Conservation (phyloP, 2,113 vertebrate species). For the Progne subis region DNA sequence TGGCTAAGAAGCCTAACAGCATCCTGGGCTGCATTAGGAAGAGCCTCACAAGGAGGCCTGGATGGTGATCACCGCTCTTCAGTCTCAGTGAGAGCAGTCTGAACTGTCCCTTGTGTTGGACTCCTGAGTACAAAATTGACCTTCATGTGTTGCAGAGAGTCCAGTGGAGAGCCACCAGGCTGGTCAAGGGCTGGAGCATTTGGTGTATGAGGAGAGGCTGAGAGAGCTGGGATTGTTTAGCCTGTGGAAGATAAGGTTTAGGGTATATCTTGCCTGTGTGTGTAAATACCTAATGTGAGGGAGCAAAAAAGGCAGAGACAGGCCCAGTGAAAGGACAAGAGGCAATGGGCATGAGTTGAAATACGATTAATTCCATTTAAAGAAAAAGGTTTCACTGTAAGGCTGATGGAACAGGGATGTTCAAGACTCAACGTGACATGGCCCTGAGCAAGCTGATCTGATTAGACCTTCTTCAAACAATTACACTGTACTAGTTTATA, state of each 20-base stretch:
- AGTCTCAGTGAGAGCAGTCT: neutral
- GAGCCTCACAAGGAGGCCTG: neutral
- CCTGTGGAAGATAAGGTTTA: neutral
- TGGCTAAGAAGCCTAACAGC: neutral
- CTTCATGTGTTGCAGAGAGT: neutral
- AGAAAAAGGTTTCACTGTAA: neutral
- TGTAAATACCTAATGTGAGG: neutral
- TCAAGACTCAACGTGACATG: neutral
- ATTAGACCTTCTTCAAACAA: neutral
- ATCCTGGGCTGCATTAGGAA: neutral
- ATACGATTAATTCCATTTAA: neutral
- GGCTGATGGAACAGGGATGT: neutral
- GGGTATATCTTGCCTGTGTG: rapidly evolving
- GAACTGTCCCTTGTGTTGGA: neutral
- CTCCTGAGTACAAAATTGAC: neutral
- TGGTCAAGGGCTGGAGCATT: neutral
- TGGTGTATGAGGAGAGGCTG: neutral
- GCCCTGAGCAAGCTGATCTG: neutral
- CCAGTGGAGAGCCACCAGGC: neutral
- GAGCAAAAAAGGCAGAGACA: neutral
- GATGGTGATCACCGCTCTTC: neutral
- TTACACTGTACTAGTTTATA: neutral
- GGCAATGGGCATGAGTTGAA: neutral
- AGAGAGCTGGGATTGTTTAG: neutral
- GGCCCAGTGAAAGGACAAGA: neutral